These are phyloP conservation scores for Tetragonula clypearis DNA, from an alignment of 1,140 invertebrate species.

Conservation along the genomic window DNA sequence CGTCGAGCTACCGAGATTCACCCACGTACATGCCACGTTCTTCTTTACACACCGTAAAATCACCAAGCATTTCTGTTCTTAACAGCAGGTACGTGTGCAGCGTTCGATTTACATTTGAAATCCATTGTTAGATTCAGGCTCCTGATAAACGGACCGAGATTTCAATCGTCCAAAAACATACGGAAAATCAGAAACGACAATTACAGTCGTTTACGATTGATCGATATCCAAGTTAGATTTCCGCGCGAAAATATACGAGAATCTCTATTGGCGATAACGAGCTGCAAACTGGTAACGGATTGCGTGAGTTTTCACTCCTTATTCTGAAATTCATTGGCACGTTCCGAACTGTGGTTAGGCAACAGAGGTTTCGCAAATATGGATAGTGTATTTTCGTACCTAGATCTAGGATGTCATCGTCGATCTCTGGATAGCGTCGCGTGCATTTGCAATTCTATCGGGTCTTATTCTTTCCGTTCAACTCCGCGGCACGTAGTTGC, in stretches of 20 bases:
- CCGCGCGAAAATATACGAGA: no score
- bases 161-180: constrained; percentile 16
- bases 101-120: constrained; percentile 10
- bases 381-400: neutral
- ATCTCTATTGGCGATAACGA: no score
- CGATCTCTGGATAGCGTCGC: neutral
- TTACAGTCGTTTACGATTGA: neutral
- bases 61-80: neutral
- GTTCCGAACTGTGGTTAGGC: no score
- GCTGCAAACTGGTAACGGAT: neutral
- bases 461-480: neutral
- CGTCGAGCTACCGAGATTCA: neutral
- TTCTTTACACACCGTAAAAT: neutral
- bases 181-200: neutral
- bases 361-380: neutral
- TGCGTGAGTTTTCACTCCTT: neutral
- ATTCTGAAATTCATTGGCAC: neutral
- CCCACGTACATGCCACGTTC: neutral
- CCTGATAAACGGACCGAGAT: neutral
- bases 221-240: constrained; percentile 11
- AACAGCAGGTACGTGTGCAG: constrained; percentile 12
- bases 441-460: constrained; percentile 14
- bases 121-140: neutral
- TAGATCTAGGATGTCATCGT: neutral
- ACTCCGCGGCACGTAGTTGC: neutral